A percentile compares a stretch with the other conserved stretches of the same genome.
Evolutionary conservation across 1,140 invertebrate species (phyloP).

Genomic region (Lamellibrachia luymesi): DNA sequence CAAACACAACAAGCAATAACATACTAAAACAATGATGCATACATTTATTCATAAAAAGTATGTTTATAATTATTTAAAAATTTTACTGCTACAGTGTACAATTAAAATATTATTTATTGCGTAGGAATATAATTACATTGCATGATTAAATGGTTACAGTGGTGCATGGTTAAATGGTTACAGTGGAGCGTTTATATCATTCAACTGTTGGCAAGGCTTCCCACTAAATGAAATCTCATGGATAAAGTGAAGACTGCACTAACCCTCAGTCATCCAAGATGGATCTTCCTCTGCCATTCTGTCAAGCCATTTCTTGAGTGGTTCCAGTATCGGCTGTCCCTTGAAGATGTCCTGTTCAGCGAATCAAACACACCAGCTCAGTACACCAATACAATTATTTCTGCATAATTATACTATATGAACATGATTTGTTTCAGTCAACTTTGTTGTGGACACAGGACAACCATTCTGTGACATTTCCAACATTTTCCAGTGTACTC

Average conservation of each 20-base stretch:
- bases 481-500: too few species aligned
- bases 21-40: neutral
- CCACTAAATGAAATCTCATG: neutral
- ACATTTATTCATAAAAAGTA: neutral
- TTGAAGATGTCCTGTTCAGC: neutral
- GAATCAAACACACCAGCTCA: neutral
- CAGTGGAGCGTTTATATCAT: neutral
- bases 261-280: constrained; percentile 67
- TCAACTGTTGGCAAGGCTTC: neutral
- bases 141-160: neutral
- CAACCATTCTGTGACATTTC: too few species aligned
- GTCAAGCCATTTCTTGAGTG: constrained; percentile 57
- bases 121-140: neutral
- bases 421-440: too few species aligned
- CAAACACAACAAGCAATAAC: neutral
- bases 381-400: neutral
- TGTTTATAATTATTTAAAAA: neutral
- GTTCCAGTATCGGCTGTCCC: constrained; percentile 60
- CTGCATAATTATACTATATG: neutral
- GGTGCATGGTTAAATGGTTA: neutral
- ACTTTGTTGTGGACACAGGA: too few species aligned
- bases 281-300: constrained; percentile 67
- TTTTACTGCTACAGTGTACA: neutral
- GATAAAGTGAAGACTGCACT: constrained; percentile 62
- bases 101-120: neutral